phyloP scores from a whole-genome alignment of 2,888 invertebrate genomes.

The Meliscaeva auricollis region DNA sequence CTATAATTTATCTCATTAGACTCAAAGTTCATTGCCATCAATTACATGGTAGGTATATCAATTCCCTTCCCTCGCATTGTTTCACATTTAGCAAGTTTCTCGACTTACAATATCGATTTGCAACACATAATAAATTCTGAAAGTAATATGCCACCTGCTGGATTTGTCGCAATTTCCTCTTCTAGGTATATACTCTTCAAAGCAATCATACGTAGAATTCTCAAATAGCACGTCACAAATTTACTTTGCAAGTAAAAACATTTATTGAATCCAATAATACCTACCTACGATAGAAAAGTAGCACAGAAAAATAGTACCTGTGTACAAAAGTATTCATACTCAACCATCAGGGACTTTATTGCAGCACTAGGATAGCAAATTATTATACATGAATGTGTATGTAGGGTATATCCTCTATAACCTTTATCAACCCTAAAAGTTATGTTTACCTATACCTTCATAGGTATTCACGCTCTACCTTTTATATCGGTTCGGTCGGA shows the following conservation, averaged over 20 bases:
- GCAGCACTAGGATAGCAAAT: slow-evolving; percentile 44
- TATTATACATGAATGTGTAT: neutral
- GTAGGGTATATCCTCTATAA: slow-evolving; percentile 3
- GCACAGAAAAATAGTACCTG: slow-evolving; percentile 41
- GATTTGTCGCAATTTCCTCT: slow-evolving; percentile 59
- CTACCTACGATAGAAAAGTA: slow-evolving; percentile 40
- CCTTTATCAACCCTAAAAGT: slow-evolving; percentile 1
- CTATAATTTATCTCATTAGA: no score
- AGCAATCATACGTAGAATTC: slow-evolving; percentile 14
- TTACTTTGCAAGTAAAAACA: slow-evolving; percentile 63
- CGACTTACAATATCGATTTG: slow-evolving; percentile 37
- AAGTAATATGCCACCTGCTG: slow-evolving; percentile 70
- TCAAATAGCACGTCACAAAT: slow-evolving; percentile 55
- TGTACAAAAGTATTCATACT: slow-evolving; percentile 31
- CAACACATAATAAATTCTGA: slow-evolving; percentile 43
- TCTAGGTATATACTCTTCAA: neutral
- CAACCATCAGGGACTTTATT: slow-evolving; percentile 46
- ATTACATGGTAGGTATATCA: neutral
- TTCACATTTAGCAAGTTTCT: neutral
- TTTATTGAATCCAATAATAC: slow-evolving; percentile 70
- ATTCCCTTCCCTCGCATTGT: neutral
- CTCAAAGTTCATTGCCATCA: neutral
- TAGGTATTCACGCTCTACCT: neutral
- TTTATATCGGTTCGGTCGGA: neutral
- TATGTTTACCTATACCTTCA: slow-evolving; percentile 1